Evolutionary conservation across 2,113 vertebrate genomes (phyloP), one percentile per base, ranked within the genome.

Genomic region (Rana temporaria): DNA sequence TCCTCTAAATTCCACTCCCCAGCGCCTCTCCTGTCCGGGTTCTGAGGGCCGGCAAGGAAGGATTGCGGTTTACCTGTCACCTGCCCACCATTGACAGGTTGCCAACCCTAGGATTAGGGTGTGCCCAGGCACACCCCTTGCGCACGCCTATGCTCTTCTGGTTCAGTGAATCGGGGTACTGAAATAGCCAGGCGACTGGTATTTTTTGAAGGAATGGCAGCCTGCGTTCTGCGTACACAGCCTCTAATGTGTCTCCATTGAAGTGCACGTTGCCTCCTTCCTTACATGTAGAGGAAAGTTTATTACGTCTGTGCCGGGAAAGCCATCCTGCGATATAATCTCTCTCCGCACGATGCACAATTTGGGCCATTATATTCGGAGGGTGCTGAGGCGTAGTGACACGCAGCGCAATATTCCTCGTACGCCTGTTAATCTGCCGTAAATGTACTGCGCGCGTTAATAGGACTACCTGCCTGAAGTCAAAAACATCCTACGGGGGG

Each of bases 251-350:
- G 42, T 6, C 69, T 52, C 48, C 16, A 18, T 70, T 70, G 68
- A 53, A 70, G 68, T n/a, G 5, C 48, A 14, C 26, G 22, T 55
- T 7, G 26, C 26, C 26, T 55, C 69, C 24, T 17, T 55, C 48
- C 24, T 71, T 24, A 55, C 52, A 55, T 18, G 19, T 55, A 19
- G 48, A 24, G 22, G 87, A 87, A 88, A 89, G 87, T 88, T 65
- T 81, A 78, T 90, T 90, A 88, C 85, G 88, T 88, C 87, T 87
- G 85, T 53, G 78, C 5, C 20, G 88, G 85, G 80, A 73, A 85
- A 84, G 87, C 81, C 85, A 84, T 85, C 75, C 87, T 84, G 0
- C 53, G 84, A 85, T 86, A 86, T 85, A 72, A 69, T 85, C 87
- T 89, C 0, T 0, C 0, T 0, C 65, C 62, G 52, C 0, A 42